Percentiles rank a stretch among this genome's conserved stretches.
These are phyloP conservation scores for Adrianichthys oophorus DNA, from an alignment of 2,797 vertebrate genomes.

Conservation along the genomic window DNA sequence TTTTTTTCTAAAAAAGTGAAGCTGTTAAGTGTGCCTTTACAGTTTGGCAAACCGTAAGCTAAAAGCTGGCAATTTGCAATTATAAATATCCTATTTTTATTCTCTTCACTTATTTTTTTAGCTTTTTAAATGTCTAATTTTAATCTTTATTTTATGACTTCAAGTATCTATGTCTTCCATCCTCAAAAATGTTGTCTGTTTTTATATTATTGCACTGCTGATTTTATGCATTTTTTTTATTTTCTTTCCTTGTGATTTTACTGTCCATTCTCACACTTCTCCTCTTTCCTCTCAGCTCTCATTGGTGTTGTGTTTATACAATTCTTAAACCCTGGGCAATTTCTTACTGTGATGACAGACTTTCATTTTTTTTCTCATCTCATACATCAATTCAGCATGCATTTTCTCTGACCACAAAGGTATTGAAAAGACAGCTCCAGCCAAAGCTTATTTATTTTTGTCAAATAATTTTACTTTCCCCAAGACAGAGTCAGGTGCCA, in stretches of 20 bases:
- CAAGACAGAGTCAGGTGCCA: constrained; percentile 39
- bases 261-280: constrained; percentile 9
- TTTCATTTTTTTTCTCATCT: constrained; percentile 61
- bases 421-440: constrained; percentile 58
- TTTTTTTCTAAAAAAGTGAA: too few species aligned
- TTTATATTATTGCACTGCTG: too few species aligned
- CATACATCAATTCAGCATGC: constrained; percentile 64
- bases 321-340: constrained; percentile 66
- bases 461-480: constrained; percentile 57
- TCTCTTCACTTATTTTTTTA: too few species aligned
- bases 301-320: constrained; percentile 61
- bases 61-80: too few species aligned
- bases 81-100: too few species aligned
- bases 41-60: too few species aligned
- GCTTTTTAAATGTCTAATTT: neutral
- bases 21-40: too few species aligned
- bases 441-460: constrained; percentile 59
- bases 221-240: neutral
- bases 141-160: constrained; percentile 12
- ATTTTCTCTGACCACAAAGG: constrained; percentile 63
- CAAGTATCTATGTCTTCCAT: too few species aligned
- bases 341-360: constrained; percentile 55
- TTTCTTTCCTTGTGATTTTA: neutral
- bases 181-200: too few species aligned
- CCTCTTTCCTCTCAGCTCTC: constrained; percentile 22